These are phyloP conservation scores for Gallinago jamesoni DNA, from an alignment of 2,113 vertebrate genomes.

Conservation along the genomic window DNA sequence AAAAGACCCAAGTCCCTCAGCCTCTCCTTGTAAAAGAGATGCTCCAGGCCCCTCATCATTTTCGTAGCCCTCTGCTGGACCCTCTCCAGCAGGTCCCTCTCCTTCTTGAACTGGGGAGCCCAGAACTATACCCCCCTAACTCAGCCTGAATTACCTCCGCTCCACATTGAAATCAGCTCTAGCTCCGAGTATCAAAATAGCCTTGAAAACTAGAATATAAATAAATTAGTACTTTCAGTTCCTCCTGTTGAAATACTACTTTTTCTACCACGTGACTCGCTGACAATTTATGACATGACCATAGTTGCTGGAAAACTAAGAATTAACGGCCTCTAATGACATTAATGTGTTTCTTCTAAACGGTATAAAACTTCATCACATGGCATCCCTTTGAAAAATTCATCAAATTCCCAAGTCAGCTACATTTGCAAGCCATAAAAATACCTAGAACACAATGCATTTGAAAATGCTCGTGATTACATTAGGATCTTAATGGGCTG, in stretches of 20 bases:
- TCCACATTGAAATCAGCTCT: background rate
- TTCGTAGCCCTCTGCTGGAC: too few species aligned
- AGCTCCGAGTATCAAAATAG: background rate
- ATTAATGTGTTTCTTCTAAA: slow-evolving; percentile 17
- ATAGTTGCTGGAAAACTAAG: background rate
- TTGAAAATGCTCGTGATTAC: background rate
- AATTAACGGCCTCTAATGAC: slow-evolving; percentile 40
- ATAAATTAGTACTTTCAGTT: slow-evolving; percentile 1
- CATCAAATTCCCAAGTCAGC: slow-evolving; percentile 10
- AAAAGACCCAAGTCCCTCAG: too few species aligned
- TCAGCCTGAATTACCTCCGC: background rate
- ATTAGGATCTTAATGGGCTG: slow-evolving; percentile 26
- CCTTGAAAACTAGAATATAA: background rate
- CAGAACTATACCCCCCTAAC: background rate
- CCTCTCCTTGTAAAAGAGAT: too few species aligned
- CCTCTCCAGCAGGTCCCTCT: too few species aligned
- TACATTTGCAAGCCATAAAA: slow-evolving; percentile 17
- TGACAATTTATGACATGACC: background rate
- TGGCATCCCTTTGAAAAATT: background rate
- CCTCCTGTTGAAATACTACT: background rate
- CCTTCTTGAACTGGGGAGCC: too few species aligned
- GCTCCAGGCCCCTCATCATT: too few species aligned
- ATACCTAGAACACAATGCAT: slow-evolving; percentile 1
- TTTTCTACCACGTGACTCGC: background rate
- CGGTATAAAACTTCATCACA: background rate